Percentiles rank a stretch among this genome's conserved stretches.
Evolutionary conservation across 2,113 vertebrate species (phyloP).

Genomic region (Sarotherodon lohbergeri): DNA sequence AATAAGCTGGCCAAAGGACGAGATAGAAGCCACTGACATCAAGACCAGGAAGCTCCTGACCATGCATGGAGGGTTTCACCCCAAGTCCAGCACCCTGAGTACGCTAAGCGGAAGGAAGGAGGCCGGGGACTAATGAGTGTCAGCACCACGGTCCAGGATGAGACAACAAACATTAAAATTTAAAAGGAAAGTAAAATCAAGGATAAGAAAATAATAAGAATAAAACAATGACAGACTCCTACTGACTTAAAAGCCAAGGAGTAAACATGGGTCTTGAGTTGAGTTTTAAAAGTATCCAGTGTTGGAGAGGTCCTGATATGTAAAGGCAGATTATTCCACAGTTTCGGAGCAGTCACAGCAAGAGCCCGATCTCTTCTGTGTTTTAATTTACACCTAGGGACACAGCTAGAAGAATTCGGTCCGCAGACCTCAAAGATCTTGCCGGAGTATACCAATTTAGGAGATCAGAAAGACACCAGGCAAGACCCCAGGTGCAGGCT

Average conservation of each 20-base stretch:
- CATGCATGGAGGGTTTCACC: not conserved
- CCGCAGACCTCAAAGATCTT: not conserved
- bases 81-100: not conserved
- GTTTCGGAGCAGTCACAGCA: not conserved
- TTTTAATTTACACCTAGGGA: not conserved
- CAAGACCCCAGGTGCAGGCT: not conserved
- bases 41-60: not conserved
- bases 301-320: not conserved
- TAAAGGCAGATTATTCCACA: not conserved
- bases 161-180: not conserved
- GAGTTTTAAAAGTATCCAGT: not conserved
- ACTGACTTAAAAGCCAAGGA: not conserved
- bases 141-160: not conserved
- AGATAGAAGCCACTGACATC: not conserved
- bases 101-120: accelerated
- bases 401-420: not conserved
- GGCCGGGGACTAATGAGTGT: not conserved
- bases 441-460: not conserved
- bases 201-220: not conserved
- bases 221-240: not conserved
- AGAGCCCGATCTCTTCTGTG: not conserved
- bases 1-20: not conserved
- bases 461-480: not conserved
- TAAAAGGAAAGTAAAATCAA: not conserved
- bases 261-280: not conserved